Evolutionary conservation across 1,140 invertebrate species (phyloP), one percentile per base, ranked within the genome.

Genomic region (Vollenhovia emeryi): DNA sequence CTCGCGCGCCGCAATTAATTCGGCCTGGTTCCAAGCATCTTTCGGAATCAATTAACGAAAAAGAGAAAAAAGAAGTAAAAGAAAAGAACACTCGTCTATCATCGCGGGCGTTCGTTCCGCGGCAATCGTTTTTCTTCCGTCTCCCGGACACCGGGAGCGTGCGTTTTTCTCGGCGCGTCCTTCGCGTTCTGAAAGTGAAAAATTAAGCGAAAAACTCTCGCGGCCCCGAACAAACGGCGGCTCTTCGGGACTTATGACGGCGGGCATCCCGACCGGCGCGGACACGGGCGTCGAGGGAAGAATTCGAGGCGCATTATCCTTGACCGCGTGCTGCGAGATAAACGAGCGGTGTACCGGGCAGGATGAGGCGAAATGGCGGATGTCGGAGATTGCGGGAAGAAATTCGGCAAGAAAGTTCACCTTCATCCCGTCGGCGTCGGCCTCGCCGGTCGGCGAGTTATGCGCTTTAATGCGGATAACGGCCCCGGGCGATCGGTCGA

Each of bases 301-400:
- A 82, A 71, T 82, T 82, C 78, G 36, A 57, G 36, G 78, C 66
- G 66, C 78, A 82, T 82, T 82, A 82, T 82, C 78, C 66, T 82
- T 82, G 78, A 82, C 78, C 78, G 66, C 78, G 66, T 71, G 78
- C 50, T 82, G 68, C 78, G 66, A 73, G 78, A 73, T 82, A 82
- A 82, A 82, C 78, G 78, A 82, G 66, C 66, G 36, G n/a, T 73
- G 66, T 82, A 82, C 50, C 78, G 52, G 18, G 48, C 62, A 52
- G 60, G 76, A 68, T 48, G 76, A 52, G 24, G 21, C 48, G 33
- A 80, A 69, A 80, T 80, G 76, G 18, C 78, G 66, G 36, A n/a
- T 79, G 75, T 73, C 66, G 78, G 52, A 82, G 78, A 82, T 73
- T 82, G 50, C 64, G 36, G 55, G 36, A 80, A 80, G 78, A 80